Percentiles rank a stretch among this genome's conserved stretches.
phyloP scores from a whole-genome alignment of 2,797 vertebrate genomes.

The Darevskia mixta region DNA sequence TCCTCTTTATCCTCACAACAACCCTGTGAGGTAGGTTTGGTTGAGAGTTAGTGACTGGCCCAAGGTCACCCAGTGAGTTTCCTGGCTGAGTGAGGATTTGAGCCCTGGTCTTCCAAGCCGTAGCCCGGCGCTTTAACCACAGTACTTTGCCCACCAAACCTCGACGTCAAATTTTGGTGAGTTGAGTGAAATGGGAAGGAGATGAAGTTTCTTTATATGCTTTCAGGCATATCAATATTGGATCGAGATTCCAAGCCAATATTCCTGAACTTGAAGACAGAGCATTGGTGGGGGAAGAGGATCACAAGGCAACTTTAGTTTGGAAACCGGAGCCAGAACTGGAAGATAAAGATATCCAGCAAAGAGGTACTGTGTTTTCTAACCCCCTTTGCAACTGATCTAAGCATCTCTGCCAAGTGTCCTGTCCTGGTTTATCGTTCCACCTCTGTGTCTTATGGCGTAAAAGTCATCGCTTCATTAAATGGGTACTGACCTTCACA shows the following conservation, averaged over 20 bases:
- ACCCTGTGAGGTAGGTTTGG: too few relatives aligned
- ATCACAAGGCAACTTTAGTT: slow-evolving; percentile 87
- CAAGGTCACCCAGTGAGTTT: too few relatives aligned
- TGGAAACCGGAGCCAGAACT: slow-evolving; percentile 88
- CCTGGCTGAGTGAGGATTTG: too few relatives aligned
- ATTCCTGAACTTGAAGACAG: slow-evolving; percentile 83
- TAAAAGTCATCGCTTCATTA: slow-evolving; percentile 4
- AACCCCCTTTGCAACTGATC: neutral
- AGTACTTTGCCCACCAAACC: too few relatives aligned
- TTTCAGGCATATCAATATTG: slow-evolving; percentile 90
- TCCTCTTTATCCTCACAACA: too few relatives aligned
- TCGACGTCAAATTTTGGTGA: too few relatives aligned
- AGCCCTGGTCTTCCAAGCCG: too few relatives aligned
- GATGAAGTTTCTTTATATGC: neutral
- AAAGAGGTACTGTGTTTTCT: slow-evolving; percentile 82
- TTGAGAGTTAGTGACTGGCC: too few relatives aligned
- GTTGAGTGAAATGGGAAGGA: too few relatives aligned
- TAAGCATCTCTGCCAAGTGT: neutral
- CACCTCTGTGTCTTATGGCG: neutral
- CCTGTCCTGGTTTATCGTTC: neutral
- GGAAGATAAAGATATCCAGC: slow-evolving; percentile 83
- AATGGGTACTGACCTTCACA: neutral
- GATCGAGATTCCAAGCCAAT: slow-evolving; percentile 89
- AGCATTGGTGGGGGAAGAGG: slow-evolving; percentile 74
- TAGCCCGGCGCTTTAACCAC: too few relatives aligned